These are phyloP conservation scores for Taxidea taxus DNA, from an alignment of 2,113 vertebrate genomes.

Conservation along the genomic window DNA sequence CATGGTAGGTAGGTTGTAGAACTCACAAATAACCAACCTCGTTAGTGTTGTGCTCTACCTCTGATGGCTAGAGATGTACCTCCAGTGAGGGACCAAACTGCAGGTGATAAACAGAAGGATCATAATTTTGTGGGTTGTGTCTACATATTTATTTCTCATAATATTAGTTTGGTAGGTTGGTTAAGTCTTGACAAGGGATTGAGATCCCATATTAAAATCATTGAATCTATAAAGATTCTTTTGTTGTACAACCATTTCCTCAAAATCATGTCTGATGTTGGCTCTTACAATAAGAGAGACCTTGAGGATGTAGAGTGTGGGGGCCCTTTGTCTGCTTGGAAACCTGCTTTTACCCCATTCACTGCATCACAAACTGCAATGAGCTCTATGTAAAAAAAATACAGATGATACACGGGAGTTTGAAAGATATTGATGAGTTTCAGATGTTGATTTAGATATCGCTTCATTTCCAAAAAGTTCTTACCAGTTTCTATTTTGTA, in stretches of 20 bases:
- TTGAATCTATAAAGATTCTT: neutral
- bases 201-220: neutral
- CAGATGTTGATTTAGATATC: neutral
- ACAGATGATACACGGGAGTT: neutral
- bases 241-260: neutral
- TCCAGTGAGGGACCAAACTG: neutral
- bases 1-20: neutral
- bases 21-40: neutral
- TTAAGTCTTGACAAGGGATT: neutral
- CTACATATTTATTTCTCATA: neutral
- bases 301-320: neutral
- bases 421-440: neutral
- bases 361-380: neutral
- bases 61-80: neutral
- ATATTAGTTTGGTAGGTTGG: neutral
- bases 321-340: neutral
- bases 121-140: neutral
- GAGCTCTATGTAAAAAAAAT: neutral
- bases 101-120: neutral
- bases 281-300: neutral
- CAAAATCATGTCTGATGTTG: neutral
- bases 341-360: neutral
- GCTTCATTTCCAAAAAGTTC: neutral
- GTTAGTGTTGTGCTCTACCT: neutral
- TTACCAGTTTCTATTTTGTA: neutral